Evolutionary conservation across 1,140 invertebrate species (phyloP).

Genomic region (Cephus cinctus): DNA sequence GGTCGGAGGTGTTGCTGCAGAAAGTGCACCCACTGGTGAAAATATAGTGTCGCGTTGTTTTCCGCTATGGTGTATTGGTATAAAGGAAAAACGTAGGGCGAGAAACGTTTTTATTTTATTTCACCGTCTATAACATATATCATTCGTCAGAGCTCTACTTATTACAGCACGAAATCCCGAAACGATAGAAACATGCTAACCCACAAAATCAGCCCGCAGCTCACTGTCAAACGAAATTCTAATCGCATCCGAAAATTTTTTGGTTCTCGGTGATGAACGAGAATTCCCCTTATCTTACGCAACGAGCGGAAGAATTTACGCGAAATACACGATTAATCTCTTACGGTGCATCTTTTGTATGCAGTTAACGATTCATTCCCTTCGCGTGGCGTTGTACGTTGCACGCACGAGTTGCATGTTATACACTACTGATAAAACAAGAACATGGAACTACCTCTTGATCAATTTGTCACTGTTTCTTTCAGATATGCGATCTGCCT

Average conservation of each 20-base stretch:
- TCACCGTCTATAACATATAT: too few relatives aligned
- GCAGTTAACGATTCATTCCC: conserved; percentile 7
- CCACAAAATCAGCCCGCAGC: neutral
- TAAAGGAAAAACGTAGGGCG: neutral
- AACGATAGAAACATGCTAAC: neutral
- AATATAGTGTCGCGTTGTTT: conserved; percentile 26
- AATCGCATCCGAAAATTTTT: neutral
- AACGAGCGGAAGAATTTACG: neutral
- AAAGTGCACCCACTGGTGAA: conserved; percentile 25
- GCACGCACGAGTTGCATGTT: conserved; percentile 32
- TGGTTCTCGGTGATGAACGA: neutral
- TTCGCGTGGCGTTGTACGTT: conserved; percentile 12
- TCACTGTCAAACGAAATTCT: neutral
- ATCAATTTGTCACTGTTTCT: conserved; percentile 31
- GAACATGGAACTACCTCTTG: conserved; percentile 8
- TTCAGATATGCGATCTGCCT: neutral
- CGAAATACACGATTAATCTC: neutral
- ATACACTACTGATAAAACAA: conserved; percentile 22
- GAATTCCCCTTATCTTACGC: neutral
- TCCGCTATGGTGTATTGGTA: conserved; percentile 2
- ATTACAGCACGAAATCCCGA: neutral
- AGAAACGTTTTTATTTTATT: neutral
- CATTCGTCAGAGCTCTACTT: too few relatives aligned
- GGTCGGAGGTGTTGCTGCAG: conserved; percentile 16
- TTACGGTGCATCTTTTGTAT: neutral